Evolutionary conservation across 2,888 invertebrate genomes (phyloP).

Genomic region (Nephrocerus scutellatus): DNA sequence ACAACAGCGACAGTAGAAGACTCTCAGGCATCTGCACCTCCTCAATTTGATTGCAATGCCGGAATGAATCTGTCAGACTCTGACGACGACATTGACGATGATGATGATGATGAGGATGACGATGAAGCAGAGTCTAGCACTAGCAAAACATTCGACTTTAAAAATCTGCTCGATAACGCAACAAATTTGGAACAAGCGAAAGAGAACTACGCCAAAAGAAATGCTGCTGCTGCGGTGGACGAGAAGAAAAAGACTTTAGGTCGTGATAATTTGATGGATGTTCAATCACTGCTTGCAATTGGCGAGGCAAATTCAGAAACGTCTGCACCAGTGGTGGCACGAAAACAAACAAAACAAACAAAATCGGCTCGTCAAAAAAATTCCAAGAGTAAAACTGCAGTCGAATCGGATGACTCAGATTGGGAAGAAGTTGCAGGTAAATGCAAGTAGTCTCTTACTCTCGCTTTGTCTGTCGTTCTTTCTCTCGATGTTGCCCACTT

Average conservation of each 20-base stretch:
- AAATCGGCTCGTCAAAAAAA: constrained; percentile 33
- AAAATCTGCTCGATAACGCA: constrained; percentile 55
- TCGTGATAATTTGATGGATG: constrained; percentile 45
- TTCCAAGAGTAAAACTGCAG: constrained; percentile 40
- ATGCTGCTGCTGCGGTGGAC: constrained; percentile 17
- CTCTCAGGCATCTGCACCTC: constrained; percentile 25
- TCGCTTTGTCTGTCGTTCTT: neutral
- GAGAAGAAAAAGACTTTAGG: constrained; percentile 20
- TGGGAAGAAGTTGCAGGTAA: constrained; percentile 70
- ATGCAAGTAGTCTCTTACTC: constrained; percentile 35
- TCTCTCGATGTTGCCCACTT: constrained; percentile 10
- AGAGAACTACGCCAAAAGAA: constrained; percentile 39
- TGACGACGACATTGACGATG: constrained; percentile 38
- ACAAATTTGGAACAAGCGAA: constrained; percentile 57
- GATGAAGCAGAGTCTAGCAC: constrained; percentile 22
- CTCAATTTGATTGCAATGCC: constrained; percentile 44
- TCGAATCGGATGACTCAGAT: constrained; percentile 53
- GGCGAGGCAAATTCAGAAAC: constrained; percentile 53
- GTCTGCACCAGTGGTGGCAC: constrained; percentile 27
- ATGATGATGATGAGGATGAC: constrained; percentile 32
- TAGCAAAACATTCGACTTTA: constrained; percentile 34
- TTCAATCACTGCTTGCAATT: constrained; percentile 58
- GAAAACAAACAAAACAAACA: constrained; percentile 34
- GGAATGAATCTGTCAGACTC: constrained; percentile 40
- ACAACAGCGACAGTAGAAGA: constrained; percentile 21